phyloP scores from a whole-genome alignment of 2,797 vertebrate genomes.

The Bothrops alternatus region DNA sequence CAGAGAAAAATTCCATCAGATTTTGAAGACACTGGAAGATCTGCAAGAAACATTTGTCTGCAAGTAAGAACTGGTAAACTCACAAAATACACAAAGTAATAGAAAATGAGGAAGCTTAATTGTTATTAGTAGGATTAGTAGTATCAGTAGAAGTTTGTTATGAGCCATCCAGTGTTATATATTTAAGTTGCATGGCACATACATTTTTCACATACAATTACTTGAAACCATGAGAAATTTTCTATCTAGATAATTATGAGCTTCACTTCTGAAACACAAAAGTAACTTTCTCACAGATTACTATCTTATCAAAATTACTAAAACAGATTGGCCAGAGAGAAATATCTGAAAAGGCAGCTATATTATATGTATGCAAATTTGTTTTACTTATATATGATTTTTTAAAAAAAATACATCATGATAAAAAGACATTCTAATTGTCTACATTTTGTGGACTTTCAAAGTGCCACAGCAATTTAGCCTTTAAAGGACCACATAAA shows the following conservation, averaged over 20 bases:
- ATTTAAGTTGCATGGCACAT: background rate
- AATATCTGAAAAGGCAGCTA: slow-evolving; percentile 3
- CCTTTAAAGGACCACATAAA: slow-evolving; percentile 85
- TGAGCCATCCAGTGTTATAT: background rate
- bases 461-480: slow-evolving; percentile 73
- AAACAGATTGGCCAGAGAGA: background rate
- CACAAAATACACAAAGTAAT: background rate
- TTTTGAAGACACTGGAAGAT: background rate
- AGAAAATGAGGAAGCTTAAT: background rate
- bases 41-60: background rate
- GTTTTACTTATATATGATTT: slow-evolving; percentile 59
- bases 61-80: background rate
- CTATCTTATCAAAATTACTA: background rate
- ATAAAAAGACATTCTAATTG: slow-evolving; percentile 86
- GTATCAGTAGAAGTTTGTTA: background rate
- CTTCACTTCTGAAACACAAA: background rate
- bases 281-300: background rate
- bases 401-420: slow-evolving; percentile 65
- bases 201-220: background rate
- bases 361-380: slow-evolving; percentile 40
- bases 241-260: background rate
- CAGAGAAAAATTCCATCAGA: background rate
- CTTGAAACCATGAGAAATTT: background rate
- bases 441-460: slow-evolving; percentile 78
- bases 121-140: no score